phyloP scores from a whole-genome alignment of 2,113 vertebrate genomes.

The Genyomyrus donnyi region DNA sequence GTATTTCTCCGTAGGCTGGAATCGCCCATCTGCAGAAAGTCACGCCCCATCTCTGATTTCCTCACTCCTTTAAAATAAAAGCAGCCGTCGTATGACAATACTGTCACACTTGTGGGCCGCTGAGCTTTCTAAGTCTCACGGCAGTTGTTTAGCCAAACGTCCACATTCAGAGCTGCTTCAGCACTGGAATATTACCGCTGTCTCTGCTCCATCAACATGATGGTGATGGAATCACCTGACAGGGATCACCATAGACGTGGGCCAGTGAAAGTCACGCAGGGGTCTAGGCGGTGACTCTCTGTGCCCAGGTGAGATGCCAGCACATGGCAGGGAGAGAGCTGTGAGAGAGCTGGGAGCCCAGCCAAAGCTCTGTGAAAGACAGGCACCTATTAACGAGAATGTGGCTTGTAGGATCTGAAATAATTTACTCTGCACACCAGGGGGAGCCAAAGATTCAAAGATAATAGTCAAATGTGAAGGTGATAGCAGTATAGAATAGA shows the following conservation, averaged over 20 bases:
- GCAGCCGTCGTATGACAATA: not conserved
- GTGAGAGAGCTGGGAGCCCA: not conserved
- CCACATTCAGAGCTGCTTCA: not conserved
- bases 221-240: not conserved
- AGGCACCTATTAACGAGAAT: not conserved
- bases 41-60: not conserved
- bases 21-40: not conserved
- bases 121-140: not conserved
- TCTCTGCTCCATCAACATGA: not conserved
- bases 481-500: not conserved
- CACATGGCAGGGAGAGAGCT: not conserved
- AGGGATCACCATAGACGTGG: not conserved
- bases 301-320: not conserved
- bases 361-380: not conserved
- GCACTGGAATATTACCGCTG: not conserved
- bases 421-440: not conserved
- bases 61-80: not conserved
- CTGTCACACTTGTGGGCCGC: not conserved
- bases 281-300: not conserved
- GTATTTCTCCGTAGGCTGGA: not conserved
- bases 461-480: not conserved
- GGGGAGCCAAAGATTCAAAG: constrained; percentile 10
- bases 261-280: not conserved
- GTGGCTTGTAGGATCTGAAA: not conserved
- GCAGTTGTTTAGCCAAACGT: not conserved